Conservation (phyloP, 2,888 invertebrate genomes). For the Siphlonurus alternatus region DNA sequence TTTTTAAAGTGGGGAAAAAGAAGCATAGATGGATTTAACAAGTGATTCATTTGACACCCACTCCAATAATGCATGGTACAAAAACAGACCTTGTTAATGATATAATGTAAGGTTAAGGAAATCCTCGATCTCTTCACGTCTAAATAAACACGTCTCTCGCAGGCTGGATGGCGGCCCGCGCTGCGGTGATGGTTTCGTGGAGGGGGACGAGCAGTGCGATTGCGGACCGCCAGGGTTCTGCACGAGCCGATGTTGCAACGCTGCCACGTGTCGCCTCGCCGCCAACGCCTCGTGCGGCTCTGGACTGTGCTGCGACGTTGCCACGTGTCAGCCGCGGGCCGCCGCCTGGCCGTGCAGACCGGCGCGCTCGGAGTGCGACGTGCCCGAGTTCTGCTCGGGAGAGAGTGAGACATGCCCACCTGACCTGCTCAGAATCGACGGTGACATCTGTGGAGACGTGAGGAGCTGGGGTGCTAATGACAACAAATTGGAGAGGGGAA, state of each 20-base stretch:
- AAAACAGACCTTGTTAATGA: too few relatives aligned
- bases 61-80: too few relatives aligned
- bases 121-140: too few relatives aligned
- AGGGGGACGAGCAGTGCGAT: neutral
- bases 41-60: too few relatives aligned
- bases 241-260: neutral
- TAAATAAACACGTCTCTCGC: too few relatives aligned
- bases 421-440: neutral
- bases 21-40: too few relatives aligned
- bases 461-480: neutral
- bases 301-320: neutral
- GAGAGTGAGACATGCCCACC: neutral
- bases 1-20: too few relatives aligned
- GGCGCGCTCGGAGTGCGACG: neutral
- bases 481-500: neutral
- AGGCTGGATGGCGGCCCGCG: neutral
- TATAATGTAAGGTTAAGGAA: too few relatives aligned
- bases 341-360: neutral
- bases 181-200: neutral
- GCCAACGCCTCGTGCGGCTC: neutral
- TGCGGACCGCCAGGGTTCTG: neutral
- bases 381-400: neutral
- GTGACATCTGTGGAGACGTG: neutral
- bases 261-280: neutral
- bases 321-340: neutral